Conservation (phyloP, 64 coral and sea anemone species). For the Catalaphyllia jardinei region DNA sequence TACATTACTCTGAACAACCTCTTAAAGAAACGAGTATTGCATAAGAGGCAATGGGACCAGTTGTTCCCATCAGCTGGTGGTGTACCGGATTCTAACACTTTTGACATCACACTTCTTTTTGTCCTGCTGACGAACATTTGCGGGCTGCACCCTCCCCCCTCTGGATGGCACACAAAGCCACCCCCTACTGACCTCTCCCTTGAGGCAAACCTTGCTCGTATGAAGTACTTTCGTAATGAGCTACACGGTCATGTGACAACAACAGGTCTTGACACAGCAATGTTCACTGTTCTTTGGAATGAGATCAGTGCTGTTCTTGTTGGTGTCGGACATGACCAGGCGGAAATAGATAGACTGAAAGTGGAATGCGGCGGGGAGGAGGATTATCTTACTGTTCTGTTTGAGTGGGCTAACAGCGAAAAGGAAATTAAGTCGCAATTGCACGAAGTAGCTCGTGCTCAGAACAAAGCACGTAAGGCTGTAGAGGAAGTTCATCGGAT, state of each 20-base stretch:
- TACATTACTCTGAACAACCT: background rate
- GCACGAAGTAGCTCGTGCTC: background rate
- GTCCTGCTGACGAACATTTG: background rate
- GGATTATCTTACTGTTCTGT: background rate
- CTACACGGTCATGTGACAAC: background rate
- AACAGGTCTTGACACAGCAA: background rate
- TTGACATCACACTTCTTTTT: background rate
- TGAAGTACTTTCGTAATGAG: constrained; percentile 26
- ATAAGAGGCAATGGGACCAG: background rate
- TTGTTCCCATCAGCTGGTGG: background rate
- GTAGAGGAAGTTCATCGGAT: background rate
- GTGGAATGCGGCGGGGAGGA: constrained; percentile 4
- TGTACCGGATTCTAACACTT: background rate
- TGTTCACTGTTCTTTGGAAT: background rate
- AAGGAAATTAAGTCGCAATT: background rate
- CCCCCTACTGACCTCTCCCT: background rate
- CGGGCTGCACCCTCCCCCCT: background rate
- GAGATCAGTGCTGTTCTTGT: constrained; percentile 16
- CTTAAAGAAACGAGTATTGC: background rate
- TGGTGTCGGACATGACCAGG: background rate
- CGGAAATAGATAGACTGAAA: constrained; percentile 5
- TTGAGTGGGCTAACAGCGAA: background rate
- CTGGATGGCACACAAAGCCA: constrained; percentile 5
- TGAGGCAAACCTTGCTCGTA: constrained; percentile 20
- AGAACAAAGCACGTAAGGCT: background rate